These are phyloP conservation scores for Himalopsyche tibetana DNA, from an alignment of 2,888 invertebrate species.

Conservation along the genomic window DNA sequence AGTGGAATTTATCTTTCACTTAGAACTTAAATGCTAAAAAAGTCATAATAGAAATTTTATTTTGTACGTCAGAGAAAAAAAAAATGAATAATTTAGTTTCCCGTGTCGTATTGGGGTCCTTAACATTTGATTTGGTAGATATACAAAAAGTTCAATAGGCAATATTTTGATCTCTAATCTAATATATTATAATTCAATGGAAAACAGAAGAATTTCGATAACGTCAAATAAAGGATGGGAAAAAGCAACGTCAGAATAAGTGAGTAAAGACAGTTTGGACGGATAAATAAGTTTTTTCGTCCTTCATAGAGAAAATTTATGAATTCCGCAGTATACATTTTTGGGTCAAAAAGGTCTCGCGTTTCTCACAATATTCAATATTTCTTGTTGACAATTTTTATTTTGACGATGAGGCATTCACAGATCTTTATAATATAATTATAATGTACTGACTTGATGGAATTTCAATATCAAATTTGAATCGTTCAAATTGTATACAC, in stretches of 20 bases:
- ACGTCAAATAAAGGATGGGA: not conserved
- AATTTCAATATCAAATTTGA: no score
- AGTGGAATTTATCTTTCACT: no score
- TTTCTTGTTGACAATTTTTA: not conserved
- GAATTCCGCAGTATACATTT: not conserved
- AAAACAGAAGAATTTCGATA: conserved; percentile 17
- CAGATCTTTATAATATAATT: not conserved
- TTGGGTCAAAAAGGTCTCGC: not conserved
- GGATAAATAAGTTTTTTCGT: conserved; percentile 1
- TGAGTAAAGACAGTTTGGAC: not conserved
- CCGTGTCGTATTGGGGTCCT: no score
- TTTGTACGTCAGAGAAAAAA: no score
- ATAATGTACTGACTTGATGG: no score
- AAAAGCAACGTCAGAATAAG: not conserved
- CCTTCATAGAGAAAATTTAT: not conserved
- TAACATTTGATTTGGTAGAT: no score
- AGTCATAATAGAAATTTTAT: no score
- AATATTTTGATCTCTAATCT: not conserved
- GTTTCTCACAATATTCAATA: not conserved
- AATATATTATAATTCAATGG: not conserved
- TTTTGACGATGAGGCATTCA: not conserved
- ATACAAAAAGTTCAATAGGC: not conserved
- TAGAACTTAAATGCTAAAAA: no score
- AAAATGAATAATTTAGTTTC: no score
- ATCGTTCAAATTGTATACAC: no score